Percentiles rank a stretch among this genome's conserved stretches.
Evolutionary conservation across 2,888 invertebrate genomes (phyloP).

Genomic region (Pelosia muscerda): DNA sequence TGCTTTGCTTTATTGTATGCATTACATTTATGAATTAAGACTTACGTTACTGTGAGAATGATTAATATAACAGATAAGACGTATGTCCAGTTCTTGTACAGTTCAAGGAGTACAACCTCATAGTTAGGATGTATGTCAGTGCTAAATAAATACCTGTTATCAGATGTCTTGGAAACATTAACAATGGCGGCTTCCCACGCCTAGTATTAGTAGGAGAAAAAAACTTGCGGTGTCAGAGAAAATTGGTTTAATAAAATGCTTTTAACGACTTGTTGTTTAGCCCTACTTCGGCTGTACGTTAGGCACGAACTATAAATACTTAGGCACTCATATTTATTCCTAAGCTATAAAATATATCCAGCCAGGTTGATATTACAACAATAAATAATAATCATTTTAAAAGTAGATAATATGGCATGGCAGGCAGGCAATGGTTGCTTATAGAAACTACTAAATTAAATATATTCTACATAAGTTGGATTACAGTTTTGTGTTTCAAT

Average conservation of each 20-base stretch:
- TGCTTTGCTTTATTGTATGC: neutral
- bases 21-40: slow-evolving; percentile 1
- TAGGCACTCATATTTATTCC: too few relatives aligned
- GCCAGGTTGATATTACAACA: too few relatives aligned
- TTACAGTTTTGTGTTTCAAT: too few relatives aligned
- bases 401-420: neutral
- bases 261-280: neutral
- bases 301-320: too few relatives aligned
- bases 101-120: slow-evolving; percentile 46
- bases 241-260: slow-evolving; percentile 1
- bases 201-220: neutral
- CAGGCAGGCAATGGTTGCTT: neutral
- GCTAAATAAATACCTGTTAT: slow-evolving; percentile 13
- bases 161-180: slow-evolving; percentile 10
- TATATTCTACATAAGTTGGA: too few relatives aligned
- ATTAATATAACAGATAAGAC: slow-evolving; percentile 32
- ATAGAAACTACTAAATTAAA: too few relatives aligned
- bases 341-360: too few relatives aligned
- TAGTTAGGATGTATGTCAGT: slow-evolving; percentile 42
- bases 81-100: slow-evolving; percentile 35
- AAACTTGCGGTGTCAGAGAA: slow-evolving; percentile 1
- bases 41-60: slow-evolving; percentile 33
- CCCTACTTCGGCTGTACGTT: neutral
- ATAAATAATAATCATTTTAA: neutral
- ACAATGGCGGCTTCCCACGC: slow-evolving; percentile 21